phyloP scores from a whole-genome alignment of 2,113 vertebrate species.

The Excalfactoria chinensis region DNA sequence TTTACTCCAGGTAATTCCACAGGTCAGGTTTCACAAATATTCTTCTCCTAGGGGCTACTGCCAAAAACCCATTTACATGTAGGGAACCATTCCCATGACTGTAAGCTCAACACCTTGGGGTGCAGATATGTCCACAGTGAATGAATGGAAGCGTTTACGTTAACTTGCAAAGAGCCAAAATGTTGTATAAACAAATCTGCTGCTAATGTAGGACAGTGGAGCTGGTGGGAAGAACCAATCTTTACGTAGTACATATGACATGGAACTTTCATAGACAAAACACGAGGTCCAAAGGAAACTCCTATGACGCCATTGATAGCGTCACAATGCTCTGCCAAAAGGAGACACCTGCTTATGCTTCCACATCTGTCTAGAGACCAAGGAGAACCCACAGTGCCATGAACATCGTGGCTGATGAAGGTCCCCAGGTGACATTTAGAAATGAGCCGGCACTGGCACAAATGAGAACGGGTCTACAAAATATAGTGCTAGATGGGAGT shows the following conservation, averaged over 20 bases:
- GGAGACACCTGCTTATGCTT: background rate
- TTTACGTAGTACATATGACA: background rate
- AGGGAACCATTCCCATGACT: background rate
- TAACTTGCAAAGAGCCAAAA: background rate
- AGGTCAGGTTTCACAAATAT: background rate
- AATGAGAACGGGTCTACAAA: background rate
- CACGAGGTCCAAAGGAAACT: accelerated
- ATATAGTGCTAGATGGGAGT: background rate
- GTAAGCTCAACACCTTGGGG: background rate
- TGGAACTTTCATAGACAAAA: background rate
- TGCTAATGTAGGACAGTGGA: background rate
- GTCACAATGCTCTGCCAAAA: accelerated
- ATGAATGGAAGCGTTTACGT: background rate
- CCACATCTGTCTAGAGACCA: background rate
- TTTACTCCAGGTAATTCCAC: background rate
- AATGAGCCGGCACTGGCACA: background rate
- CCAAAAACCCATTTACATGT: background rate
- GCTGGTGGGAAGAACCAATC: background rate
- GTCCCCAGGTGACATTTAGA: accelerated
- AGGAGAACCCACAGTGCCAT: background rate
- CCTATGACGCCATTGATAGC: background rate
- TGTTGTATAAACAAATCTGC: background rate
- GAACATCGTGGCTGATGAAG: background rate
- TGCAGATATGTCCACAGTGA: background rate
- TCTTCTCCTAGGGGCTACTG: background rate